A percentile compares a stretch with the other conserved stretches of the same genome.
Conservation (phyloP, 2,888 invertebrate genomes). For the Temnothorax rugatulus region DNA sequence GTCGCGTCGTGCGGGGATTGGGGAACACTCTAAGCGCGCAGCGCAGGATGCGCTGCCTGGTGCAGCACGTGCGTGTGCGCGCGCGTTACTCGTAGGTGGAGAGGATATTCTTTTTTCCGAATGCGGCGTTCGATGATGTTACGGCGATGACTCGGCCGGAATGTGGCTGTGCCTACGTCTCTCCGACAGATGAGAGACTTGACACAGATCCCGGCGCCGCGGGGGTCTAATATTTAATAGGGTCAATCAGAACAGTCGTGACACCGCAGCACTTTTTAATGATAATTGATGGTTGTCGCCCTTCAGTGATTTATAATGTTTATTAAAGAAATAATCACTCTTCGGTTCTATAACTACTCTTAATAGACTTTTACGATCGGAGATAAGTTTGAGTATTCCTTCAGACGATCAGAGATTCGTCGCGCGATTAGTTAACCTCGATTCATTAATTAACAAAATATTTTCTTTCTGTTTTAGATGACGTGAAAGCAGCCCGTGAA, state of each 20-base stretch:
- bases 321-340: neutral
- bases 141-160: slow-evolving; percentile 37
- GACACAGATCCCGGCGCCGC: slow-evolving; percentile 38
- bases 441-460: neutral
- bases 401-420: too few relatives aligned
- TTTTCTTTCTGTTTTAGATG: slow-evolving; percentile 18
- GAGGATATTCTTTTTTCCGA: slow-evolving; percentile 33
- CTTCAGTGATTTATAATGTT: slow-evolving; percentile 23
- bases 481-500: neutral
- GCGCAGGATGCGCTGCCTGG: neutral
- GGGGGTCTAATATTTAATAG: slow-evolving; percentile 42
- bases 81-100: neutral
- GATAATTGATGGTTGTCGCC: slow-evolving; percentile 27
- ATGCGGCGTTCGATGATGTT: slow-evolving; percentile 14
- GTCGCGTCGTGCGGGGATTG: slow-evolving; percentile 18
- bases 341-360: neutral
- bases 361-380: too few relatives aligned
- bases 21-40: slow-evolving; percentile 35
- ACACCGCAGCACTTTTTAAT: slow-evolving; percentile 30
- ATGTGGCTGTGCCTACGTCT: slow-evolving; percentile 2
- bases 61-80: neutral
- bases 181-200: slow-evolving; percentile 20
- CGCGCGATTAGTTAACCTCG: neutral
- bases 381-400: neutral
- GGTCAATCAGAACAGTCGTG: slow-evolving; percentile 38